phyloP scores from a whole-genome alignment of 2,888 invertebrate genomes.

The Tridacna gigas region DNA sequence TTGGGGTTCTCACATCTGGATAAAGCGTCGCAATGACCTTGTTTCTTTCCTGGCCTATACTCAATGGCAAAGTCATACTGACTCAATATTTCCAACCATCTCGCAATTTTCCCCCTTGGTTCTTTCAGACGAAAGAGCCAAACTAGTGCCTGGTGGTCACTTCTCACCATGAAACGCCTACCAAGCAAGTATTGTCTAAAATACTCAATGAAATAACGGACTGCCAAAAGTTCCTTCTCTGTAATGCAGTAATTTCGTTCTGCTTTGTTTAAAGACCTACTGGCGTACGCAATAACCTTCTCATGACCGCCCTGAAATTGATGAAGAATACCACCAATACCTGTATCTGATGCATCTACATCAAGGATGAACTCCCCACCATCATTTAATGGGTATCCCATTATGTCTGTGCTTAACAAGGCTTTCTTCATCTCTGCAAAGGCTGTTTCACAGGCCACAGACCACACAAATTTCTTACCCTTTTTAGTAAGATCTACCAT shows the following conservation, averaged over 20 bases:
- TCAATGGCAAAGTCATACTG: slow-evolving; percentile 38
- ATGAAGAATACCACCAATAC: slow-evolving; percentile 54
- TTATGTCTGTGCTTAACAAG: slow-evolving; percentile 26
- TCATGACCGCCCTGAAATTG: slow-evolving; percentile 54
- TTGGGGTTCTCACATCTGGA: slow-evolving; percentile 34
- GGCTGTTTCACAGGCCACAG: slow-evolving; percentile 14
- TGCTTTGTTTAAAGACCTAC: slow-evolving; percentile 54
- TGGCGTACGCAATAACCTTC: slow-evolving; percentile 51
- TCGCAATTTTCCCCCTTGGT: slow-evolving; percentile 36
- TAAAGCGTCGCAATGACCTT: slow-evolving; percentile 36
- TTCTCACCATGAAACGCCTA: slow-evolving; percentile 31
- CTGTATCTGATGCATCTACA: slow-evolving; percentile 56
- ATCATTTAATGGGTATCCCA: slow-evolving; percentile 47
- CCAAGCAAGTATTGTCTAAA: slow-evolving; percentile 40
- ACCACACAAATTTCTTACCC: slow-evolving; percentile 22
- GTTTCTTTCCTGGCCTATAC: slow-evolving; percentile 35
- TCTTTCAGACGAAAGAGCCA: slow-evolving; percentile 33
- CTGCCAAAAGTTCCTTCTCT: slow-evolving; percentile 38
- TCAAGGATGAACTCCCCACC: slow-evolving; percentile 53
- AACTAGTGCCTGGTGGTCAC: slow-evolving; percentile 35
- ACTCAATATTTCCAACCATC: slow-evolving; percentile 32
- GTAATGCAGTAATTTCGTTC: slow-evolving; percentile 38
- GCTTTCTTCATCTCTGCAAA: slow-evolving; percentile 17
- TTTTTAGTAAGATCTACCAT: slow-evolving; percentile 27
- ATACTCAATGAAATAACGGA: slow-evolving; percentile 33